These are phyloP conservation scores for Rhabdomys dilectus DNA, from an alignment of 2,113 vertebrate genomes.

Conservation along the genomic window DNA sequence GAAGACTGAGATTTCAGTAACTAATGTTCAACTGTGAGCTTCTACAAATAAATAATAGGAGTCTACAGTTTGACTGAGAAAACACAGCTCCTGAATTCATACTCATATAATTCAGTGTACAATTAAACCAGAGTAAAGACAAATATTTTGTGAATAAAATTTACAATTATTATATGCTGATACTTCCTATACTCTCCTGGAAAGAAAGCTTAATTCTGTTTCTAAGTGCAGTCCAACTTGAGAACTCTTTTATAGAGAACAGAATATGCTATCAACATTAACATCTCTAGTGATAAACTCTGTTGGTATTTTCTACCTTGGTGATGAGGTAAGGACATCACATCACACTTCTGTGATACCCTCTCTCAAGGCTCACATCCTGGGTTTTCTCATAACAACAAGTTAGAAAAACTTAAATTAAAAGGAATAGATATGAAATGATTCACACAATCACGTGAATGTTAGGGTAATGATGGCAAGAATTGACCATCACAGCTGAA, in stretches of 20 bases:
- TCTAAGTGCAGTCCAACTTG: not conserved
- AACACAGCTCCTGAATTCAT: not conserved
- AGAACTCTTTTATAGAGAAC: not conserved
- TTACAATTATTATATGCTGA: not conserved
- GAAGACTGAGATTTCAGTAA: not conserved
- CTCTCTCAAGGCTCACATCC: not conserved
- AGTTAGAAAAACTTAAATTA: not conserved
- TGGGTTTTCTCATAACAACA: not conserved
- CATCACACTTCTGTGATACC: not conserved
- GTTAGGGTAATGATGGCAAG: not conserved
- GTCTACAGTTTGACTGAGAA: not conserved
- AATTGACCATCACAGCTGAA: not conserved
- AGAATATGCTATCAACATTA: not conserved
- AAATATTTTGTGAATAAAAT: not conserved
- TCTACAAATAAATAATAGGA: not conserved
- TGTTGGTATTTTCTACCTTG: not conserved
- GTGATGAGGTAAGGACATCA: not conserved
- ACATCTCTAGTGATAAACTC: not conserved
- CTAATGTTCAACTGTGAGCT: not conserved
- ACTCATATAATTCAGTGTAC: not conserved
- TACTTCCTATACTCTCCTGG: not conserved
- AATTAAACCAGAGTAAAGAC: not conserved
- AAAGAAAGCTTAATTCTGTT: not conserved
- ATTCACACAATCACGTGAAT: not conserved
- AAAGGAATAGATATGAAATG: not conserved